These are phyloP conservation scores for Ditylenchus weischeri DNA, from an alignment of 2,888 invertebrate genomes.

Conservation along the genomic window DNA sequence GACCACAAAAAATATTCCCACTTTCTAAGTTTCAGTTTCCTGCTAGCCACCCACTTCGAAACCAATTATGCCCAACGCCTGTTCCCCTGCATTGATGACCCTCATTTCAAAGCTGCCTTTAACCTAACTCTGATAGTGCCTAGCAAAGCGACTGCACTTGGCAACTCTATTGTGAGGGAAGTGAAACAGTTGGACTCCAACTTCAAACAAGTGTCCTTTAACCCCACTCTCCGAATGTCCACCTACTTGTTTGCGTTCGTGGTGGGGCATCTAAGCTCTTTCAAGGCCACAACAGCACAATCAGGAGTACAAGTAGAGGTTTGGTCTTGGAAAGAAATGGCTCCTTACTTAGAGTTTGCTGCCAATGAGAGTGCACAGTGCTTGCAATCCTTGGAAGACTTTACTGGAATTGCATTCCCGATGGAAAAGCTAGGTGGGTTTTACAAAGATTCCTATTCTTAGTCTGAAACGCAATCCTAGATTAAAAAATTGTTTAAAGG, in stretches of 20 bases:
- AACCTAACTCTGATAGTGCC: background rate
- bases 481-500: too few relatives aligned
- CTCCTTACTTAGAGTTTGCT: conserved; percentile 4
- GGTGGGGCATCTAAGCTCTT: background rate
- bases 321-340: conserved; percentile 20
- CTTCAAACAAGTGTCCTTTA: conserved; percentile 7
- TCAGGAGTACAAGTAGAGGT: background rate
- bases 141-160: background rate
- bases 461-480: too few relatives aligned
- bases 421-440: conserved; percentile 7
- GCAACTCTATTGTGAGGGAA: background rate
- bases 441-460: too few relatives aligned
- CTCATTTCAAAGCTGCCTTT: conserved; percentile 11
- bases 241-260: conserved; percentile 10
- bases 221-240: conserved; percentile 8
- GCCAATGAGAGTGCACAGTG: conserved; percentile 1
- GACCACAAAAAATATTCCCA: too few relatives aligned
- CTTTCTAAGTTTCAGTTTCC: background rate
- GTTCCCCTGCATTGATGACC: conserved; percentile 9
- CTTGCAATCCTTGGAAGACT: background rate
- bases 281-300: conserved; percentile 2
- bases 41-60: conserved; percentile 3
- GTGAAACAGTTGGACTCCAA: background rate
- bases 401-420: background rate
- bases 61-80: background rate